These are phyloP conservation scores for Rhizoglyphus robini DNA, from an alignment of 1,140 invertebrate genomes.

Conservation along the genomic window DNA sequence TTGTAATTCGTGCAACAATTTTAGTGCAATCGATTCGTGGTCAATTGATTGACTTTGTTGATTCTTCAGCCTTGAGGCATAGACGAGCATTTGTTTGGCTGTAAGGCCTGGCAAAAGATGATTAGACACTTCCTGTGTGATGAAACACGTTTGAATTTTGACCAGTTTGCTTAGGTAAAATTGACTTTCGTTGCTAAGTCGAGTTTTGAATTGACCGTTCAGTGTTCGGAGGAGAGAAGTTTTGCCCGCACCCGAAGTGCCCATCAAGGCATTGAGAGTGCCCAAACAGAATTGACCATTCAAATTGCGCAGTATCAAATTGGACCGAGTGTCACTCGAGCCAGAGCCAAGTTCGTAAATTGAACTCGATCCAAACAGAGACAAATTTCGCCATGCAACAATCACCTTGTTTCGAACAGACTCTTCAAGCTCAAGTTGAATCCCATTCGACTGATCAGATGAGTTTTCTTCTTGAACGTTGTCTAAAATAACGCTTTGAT, in stretches of 20 bases:
- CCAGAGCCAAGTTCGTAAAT: too few relatives aligned
- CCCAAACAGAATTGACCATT: constrained; percentile 29
- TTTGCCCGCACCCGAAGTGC: constrained; percentile 14
- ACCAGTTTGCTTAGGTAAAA: constrained; percentile 1
- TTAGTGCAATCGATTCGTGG: neutral
- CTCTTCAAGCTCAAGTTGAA: neutral
- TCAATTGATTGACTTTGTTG: constrained; percentile 3
- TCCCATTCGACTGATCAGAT: too few relatives aligned
- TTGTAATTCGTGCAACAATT: neutral
- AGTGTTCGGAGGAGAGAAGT: constrained; percentile 3
- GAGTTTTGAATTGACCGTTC: too few relatives aligned
- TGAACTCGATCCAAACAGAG: too few relatives aligned
- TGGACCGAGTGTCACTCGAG: too few relatives aligned
- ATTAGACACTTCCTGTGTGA: too few relatives aligned
- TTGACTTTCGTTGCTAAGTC: neutral
- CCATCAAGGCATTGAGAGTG: constrained; percentile 34
- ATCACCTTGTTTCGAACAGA: neutral
- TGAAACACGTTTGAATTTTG: too few relatives aligned
- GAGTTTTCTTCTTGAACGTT: too few relatives aligned
- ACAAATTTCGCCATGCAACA: neutral
- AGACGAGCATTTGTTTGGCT: neutral
- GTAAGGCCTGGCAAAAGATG: constrained; percentile 7
- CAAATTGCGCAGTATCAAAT: too few relatives aligned
- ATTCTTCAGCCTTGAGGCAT: too few relatives aligned
- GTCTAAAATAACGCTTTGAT: too few relatives aligned